A percentile compares a stretch with the other conserved stretches of the same genome.
Evolutionary conservation across 2,113 vertebrate genomes (phyloP).

Genomic region (Stictonetta naevosa): DNA sequence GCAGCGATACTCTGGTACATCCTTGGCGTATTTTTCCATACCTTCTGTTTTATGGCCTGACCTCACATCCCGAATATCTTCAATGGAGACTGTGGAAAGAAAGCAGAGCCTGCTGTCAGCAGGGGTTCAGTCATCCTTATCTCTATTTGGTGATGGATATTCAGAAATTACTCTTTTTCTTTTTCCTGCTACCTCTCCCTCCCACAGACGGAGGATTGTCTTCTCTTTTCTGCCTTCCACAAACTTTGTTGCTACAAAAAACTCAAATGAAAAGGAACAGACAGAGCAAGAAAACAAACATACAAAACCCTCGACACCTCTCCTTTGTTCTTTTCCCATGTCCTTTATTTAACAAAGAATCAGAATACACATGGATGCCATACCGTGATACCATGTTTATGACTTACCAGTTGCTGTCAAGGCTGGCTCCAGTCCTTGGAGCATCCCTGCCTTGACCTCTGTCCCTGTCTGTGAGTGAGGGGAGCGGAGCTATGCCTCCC

Average conservation of each 20-base stretch:
- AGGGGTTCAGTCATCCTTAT: constrained; percentile 15
- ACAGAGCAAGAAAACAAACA: neutral
- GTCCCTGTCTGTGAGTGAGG: neutral
- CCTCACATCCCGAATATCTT: constrained; percentile 92
- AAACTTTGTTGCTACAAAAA: neutral
- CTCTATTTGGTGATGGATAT: neutral
- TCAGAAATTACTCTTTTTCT: neutral
- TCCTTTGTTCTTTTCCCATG: neutral
- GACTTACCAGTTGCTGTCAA: neutral
- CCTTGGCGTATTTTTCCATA: constrained; percentile 85
- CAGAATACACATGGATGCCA: neutral
- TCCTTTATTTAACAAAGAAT: neutral
- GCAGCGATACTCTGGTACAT: constrained; percentile 82
- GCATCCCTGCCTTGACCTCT: neutral
- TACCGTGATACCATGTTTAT: neutral
- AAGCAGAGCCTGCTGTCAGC: constrained; percentile 53
- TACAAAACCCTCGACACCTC: neutral
- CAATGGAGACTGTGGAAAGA: constrained; percentile 85
- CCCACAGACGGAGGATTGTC: neutral
- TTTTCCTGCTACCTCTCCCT: neutral
- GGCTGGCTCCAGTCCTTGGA: neutral
- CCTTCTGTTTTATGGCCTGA: constrained; percentile 90
- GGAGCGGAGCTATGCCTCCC: neutral
- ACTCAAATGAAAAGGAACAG: neutral
- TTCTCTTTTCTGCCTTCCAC: neutral